These are phyloP conservation scores for Sebastolobus alascanus DNA, from an alignment of 2,797 vertebrate genomes.

Conservation along the genomic window DNA sequence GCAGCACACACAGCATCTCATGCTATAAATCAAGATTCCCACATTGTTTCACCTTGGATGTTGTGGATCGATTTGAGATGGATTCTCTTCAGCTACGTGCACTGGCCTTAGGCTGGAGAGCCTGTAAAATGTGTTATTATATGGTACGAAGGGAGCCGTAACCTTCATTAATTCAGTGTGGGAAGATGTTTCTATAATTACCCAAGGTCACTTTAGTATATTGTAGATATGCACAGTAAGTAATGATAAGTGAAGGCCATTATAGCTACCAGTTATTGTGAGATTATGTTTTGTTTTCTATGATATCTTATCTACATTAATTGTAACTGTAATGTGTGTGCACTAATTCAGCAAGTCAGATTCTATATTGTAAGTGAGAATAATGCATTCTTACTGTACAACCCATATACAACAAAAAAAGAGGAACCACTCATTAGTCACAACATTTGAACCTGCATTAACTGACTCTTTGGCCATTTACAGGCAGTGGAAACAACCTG, in stretches of 20 bases:
- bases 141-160: constrained; percentile 25
- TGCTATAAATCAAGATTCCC: constrained; percentile 62
- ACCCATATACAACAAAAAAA: not conserved
- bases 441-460: not conserved
- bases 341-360: constrained; percentile 14
- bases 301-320: not conserved
- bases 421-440: too few relatives aligned
- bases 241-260: too few relatives aligned
- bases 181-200: constrained; percentile 52
- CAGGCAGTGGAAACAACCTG: not conserved
- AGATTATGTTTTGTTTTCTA: constrained; percentile 27
- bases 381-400: not conserved
- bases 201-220: constrained; percentile 29
- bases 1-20: constrained; percentile 5
- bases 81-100: constrained; percentile 36
- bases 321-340: not conserved
- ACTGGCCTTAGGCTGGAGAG: constrained; percentile 34
- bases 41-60: constrained; percentile 75
- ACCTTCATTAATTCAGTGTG: constrained; percentile 54
- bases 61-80: constrained; percentile 59
- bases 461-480: not conserved
- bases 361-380: not conserved
- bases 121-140: constrained; percentile 44
- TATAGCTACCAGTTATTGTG: too few relatives aligned
- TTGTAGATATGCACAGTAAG: not conserved